Base-by-base conservation (phyloP, 2,797 vertebrate genomes). In the Epinephelus awoara region DNA sequence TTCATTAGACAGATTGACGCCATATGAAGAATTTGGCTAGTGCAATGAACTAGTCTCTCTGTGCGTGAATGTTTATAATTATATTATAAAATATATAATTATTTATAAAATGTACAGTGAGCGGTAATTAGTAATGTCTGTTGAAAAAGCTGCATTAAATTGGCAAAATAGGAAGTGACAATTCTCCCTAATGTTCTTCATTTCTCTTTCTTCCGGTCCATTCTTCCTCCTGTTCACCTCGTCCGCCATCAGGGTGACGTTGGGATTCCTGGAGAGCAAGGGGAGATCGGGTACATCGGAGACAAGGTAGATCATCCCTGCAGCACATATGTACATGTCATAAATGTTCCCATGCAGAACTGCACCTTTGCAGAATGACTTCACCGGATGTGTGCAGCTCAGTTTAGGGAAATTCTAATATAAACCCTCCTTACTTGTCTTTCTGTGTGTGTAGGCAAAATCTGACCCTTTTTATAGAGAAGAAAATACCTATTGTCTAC, bases 271-370 rank as follows among this genome's bases (percentile, higher is more conserved):
- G 98, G 98, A 93, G 95, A 97, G 80, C 97, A 97, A 74, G 98
- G 98, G 92, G 97, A 98, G 86, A 91, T 94, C 0, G 98, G 98
- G 86, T 99, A 95, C 95, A 96, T 96, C 94, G 98, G 98, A 93
- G 98, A 99, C 93, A 99, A 98, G 98, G 98, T 98, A 90, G 42
- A 14, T 64, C 70, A 80, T 67, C 58, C 21, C 54, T 55, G 54
- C 40, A 46, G 15, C 56, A 77, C 49, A 79, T 18, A 52, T 64
- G 6, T 49, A 50, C 47, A 69, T 40, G 29, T 21, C 73, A 23
- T 23, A 38, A 71, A 72, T 56, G 21, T 46, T 47, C 11, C 1
- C 38, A 40, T 2, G 27, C 25, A 70, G 40, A 51, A 21, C 62
- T 85, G 42, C 62, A 38, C 61, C 54, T 82, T 75, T 64, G 52